Conservation (phyloP, 2,113 vertebrate genomes). For the Petaurus breviceps region DNA sequence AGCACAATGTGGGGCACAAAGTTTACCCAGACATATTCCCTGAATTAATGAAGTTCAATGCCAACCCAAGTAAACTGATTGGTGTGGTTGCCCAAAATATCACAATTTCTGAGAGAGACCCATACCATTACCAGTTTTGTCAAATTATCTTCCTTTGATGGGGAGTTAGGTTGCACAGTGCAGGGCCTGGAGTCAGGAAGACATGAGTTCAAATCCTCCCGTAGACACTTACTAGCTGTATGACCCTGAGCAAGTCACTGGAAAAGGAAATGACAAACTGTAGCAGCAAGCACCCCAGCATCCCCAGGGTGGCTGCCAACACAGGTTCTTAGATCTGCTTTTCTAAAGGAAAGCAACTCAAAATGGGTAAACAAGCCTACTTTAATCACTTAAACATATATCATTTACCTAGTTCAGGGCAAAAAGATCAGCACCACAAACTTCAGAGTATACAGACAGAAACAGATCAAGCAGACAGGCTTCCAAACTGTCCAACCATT, state of each 20-base stretch:
- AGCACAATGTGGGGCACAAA: not conserved
- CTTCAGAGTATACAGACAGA: too few relatives aligned
- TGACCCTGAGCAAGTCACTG: not conserved
- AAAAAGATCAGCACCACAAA: too few relatives aligned
- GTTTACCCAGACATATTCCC: conserved; percentile 17
- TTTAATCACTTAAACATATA: too few relatives aligned
- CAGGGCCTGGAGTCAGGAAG: not conserved
- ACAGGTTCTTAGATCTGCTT: too few relatives aligned
- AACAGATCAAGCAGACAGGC: too few relatives aligned
- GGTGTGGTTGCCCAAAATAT: not conserved
- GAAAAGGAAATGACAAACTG: not conserved
- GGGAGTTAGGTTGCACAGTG: not conserved
- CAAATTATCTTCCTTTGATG: not conserved
- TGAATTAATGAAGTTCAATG: conserved; percentile 5
- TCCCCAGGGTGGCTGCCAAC: too few relatives aligned
- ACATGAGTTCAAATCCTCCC: not conserved
- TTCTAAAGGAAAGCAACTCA: too few relatives aligned
- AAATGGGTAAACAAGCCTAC: too few relatives aligned
- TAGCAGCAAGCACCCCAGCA: too few relatives aligned
- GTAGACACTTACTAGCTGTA: not conserved
- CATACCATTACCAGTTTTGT: not conserved
- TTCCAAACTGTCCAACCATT: too few relatives aligned
- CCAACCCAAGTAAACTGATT: not conserved
- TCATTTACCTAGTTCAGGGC: too few relatives aligned
- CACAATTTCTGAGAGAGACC: not conserved